phyloP scores from a whole-genome alignment of 35 echinoderm and acorn worm species.

The Ophiothrix spiculata region DNA sequence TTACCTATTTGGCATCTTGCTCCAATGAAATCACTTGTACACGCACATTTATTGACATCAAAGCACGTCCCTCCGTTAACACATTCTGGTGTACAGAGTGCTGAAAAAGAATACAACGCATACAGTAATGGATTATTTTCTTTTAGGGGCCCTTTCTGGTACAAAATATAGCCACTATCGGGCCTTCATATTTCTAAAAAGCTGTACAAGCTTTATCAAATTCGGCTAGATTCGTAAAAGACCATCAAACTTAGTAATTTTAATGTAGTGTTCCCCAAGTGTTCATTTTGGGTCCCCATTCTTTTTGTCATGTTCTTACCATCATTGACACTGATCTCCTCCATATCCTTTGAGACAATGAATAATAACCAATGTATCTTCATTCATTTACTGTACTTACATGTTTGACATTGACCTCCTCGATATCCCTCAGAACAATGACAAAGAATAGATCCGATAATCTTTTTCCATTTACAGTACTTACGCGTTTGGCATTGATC shows the following conservation, averaged over 20 bases:
- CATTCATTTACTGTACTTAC: too few species aligned
- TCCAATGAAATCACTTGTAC: constrained; percentile 40
- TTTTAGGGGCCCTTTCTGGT: too few species aligned
- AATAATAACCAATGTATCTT: too few species aligned
- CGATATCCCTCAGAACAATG: constrained; percentile 64
- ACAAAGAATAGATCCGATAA: constrained; percentile 51
- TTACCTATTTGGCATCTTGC: constrained; percentile 43
- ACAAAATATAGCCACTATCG: too few species aligned
- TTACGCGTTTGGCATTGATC: constrained; percentile 76
- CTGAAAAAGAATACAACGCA: constrained; percentile 29
- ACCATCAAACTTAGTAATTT: too few species aligned
- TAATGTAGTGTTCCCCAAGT: background rate
- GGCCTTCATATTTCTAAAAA: too few species aligned
- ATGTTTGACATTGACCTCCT: constrained; percentile 65
- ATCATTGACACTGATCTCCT: too few species aligned
- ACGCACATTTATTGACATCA: constrained; percentile 68
- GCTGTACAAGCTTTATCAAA: too few species aligned
- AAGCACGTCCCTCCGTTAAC: constrained; percentile 69
- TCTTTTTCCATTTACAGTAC: constrained; percentile 6
- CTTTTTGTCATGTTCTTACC: too few species aligned
- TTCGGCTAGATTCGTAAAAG: too few species aligned
- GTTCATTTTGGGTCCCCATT: background rate
- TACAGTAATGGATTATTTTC: background rate
- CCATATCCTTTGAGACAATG: too few species aligned
- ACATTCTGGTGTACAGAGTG: constrained; percentile 66